Conservation (phyloP, 2,888 invertebrate species). For the Drosophila pegasa region DNA sequence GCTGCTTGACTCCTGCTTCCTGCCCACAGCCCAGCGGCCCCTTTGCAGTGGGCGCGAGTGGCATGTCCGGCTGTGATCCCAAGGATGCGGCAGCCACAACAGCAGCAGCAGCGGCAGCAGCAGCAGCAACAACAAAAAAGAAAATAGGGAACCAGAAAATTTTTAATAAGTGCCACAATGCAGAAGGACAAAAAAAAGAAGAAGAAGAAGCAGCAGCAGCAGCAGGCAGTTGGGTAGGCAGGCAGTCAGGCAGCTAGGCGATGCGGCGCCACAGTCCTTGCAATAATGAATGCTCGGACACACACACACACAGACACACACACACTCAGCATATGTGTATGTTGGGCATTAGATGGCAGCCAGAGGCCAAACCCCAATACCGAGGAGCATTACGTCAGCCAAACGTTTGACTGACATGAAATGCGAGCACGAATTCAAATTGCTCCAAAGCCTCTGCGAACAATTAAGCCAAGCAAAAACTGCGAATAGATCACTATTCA, state of each 20-base stretch:
- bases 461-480: conserved; percentile 17
- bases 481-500: conserved; percentile 12
- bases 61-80: conserved; percentile 28
- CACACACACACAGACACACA: conserved; percentile 24
- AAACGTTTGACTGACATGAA: conserved; percentile 61
- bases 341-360: conserved; percentile 43
- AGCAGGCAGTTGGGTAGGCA: conserved; percentile 23
- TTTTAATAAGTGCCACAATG: conserved; percentile 80
- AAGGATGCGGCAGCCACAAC: conserved; percentile 47
- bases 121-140: conserved; percentile 27
- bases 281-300: conserved; percentile 59
- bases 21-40: neutral
- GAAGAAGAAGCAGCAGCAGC: conserved; percentile 25
- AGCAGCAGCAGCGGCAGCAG: conserved; percentile 13
- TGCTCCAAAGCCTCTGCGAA: conserved; percentile 16
- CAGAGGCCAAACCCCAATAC: conserved; percentile 51
- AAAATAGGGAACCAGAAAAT: conserved; percentile 64
- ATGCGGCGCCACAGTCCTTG: conserved; percentile 32
- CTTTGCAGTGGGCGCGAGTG: conserved; percentile 20
- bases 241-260: conserved; percentile 27
- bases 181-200: conserved; percentile 41
- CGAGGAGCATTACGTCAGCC: conserved; percentile 52
- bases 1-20: conserved; percentile 42
- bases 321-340: conserved; percentile 15
- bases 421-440: conserved; percentile 48